Evolutionary conservation across 2,888 invertebrate species (phyloP).

Genomic region (Sepioteuthis lessoniana): DNA sequence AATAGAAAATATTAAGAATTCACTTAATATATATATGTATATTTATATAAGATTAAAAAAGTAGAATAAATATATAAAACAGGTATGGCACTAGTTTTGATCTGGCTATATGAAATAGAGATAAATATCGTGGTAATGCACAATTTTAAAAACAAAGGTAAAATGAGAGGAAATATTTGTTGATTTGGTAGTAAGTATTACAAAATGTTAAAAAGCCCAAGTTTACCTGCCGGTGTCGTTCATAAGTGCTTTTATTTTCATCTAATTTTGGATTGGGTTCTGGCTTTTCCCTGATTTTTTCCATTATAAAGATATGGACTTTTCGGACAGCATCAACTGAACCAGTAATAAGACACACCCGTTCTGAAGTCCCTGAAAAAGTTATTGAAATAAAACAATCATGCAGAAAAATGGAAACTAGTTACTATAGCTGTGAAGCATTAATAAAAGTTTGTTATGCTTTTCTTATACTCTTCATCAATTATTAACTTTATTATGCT

Average conservation of each 20-base stretch:
- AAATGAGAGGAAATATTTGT: too few species aligned
- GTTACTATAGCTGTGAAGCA: neutral
- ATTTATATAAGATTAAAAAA: too few species aligned
- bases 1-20: too few species aligned
- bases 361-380: slow-evolving; percentile 74
- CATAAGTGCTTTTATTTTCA: slow-evolving; percentile 73
- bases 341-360: slow-evolving; percentile 75
- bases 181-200: too few species aligned
- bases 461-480: too few species aligned
- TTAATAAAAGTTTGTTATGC: neutral
- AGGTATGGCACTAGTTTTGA: too few species aligned
- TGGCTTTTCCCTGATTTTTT: slow-evolving; percentile 75
- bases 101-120: too few species aligned
- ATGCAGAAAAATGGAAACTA: neutral
- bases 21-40: too few species aligned
- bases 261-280: slow-evolving; percentile 74
- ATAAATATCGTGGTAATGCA: too few species aligned
- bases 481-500: too few species aligned
- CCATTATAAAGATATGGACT: slow-evolving; percentile 74
- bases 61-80: too few species aligned
- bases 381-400: slow-evolving; percentile 14
- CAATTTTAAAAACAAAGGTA: too few species aligned
- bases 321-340: slow-evolving; percentile 72
- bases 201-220: neutral
- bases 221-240: slow-evolving; percentile 74